These are phyloP conservation scores for Cyclophora punctaria DNA, from an alignment of 2,888 invertebrate genomes.

Conservation along the genomic window DNA sequence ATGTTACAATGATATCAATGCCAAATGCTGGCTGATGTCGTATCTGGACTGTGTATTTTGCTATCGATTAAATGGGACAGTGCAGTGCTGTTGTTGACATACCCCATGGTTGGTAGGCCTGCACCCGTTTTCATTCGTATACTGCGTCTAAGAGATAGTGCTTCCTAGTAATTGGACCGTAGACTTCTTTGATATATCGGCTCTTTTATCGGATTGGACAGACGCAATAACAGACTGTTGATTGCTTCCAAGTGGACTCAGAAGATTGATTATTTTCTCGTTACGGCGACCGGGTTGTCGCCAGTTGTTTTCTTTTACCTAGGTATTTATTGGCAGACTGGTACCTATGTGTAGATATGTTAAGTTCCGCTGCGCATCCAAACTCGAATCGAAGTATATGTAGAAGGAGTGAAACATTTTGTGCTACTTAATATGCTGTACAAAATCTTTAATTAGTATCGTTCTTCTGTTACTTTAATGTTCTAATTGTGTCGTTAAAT, in stretches of 20 bases:
- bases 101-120: constrained; percentile 37
- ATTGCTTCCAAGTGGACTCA: constrained; percentile 72
- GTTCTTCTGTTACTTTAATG: too few relatives aligned
- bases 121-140: constrained; percentile 59
- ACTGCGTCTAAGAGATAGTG: constrained; percentile 62
- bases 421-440: too few relatives aligned
- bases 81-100: constrained; percentile 40
- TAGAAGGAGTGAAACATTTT: too few relatives aligned
- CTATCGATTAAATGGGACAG: constrained; percentile 29
- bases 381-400: too few relatives aligned
- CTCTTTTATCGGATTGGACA: constrained; percentile 71
- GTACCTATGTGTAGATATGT: too few relatives aligned
- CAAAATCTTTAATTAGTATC: too few relatives aligned
- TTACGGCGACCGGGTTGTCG: constrained; percentile 41
- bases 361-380: too few relatives aligned
- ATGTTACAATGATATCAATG: background rate
- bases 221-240: constrained; percentile 72
- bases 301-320: constrained; percentile 39
- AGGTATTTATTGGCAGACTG: too few relatives aligned
- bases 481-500: too few relatives aligned
- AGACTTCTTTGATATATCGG: constrained; percentile 74
- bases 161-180: constrained; percentile 63
- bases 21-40: background rate
- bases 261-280: constrained; percentile 74
- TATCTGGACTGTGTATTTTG: constrained; percentile 4